Evolutionary conservation across 2,888 invertebrate species (phyloP), one percentile per base, ranked within the genome.

Genomic region (Protophormia terraenovae): DNA sequence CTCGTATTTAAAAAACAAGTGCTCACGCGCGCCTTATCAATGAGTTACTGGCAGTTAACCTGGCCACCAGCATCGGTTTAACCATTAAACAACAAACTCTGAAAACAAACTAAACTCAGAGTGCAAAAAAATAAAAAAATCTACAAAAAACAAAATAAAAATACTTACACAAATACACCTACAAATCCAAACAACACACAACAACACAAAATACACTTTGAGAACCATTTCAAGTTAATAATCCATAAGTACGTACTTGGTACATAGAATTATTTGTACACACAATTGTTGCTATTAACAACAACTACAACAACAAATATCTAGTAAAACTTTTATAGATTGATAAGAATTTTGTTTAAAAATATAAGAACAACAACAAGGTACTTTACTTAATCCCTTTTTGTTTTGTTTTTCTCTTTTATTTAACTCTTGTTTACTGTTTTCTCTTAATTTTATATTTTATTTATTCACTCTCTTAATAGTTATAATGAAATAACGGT

Each of bases 11-110:
- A 75, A 76, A 73, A 87, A 89, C 87, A 89, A 89, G 89, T 91
- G 90, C 89, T 90, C 86, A 88, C 91, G 89, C 89, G 90, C 87
- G 89, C 89, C 90, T 89, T 87, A 88, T 89, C 87, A 89, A 91
- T 90, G 87, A 89, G 89, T 89, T 90, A 94, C 94, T 88, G 95
- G 94, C 88, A 89, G 88, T 89, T 88, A 89, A 87, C 87, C 88
- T 89, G 89, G 88, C 88, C 89, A 89, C 90, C 89, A 90, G 88
- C 89, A 87, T 87, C 87, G 89, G 89, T 84, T 89, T 89, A 89
- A 89, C 89, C 90, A 88, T 87, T 83, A 60, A 85, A 71, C 80
- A 78, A 76, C 75, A 66, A 76, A 73, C 47, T 72, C 62, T 67
- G 32, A 72, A n/a, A 78, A 77, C 76, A 10, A 77, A 84, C 73